Base-by-base conservation (phyloP, 2,113 vertebrate species). In the Hymenochirus boettgeri region DNA sequence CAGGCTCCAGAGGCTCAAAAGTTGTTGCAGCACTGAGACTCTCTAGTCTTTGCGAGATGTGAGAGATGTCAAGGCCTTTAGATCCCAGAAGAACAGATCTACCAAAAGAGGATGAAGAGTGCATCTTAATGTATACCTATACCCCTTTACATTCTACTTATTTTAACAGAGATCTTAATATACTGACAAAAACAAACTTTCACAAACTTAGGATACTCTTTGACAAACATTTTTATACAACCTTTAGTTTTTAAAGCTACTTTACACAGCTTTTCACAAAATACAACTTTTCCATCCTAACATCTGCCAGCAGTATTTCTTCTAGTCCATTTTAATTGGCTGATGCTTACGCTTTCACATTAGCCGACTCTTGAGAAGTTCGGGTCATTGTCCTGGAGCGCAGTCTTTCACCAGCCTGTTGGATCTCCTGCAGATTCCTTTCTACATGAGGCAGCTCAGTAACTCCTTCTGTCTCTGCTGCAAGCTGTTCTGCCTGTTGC, bases 401-500 rank as follows among this genome's bases (percentile, higher is more conserved):
- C 60, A 99, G 89, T 19, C 94, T 89, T 79, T 99, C 96, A 1
- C 93, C 94, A 0, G 88, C 95, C 81, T 98, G 96, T 80, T 99
- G 96, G 77, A 99, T 94, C 83, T 99, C 96, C 82, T 86, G 95
- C 13, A 99, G 90, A 80, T 92, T 99, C 50, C 95, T 88, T 39
- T 97, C 93, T 0, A 99, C 92, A 0, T 93, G 96, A 1, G 96
- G 96, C 42, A 99, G 84, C 80, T 99, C 95, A 0, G 94, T 95
- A 56, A 96, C 92, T 0, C 96, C 96, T 69, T 97, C 95, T 0
- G 96, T 99, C 82, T 99, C 96, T 0, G 96, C 96, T 12, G 96
- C 96, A 12, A 99, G 90, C 83, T 98, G 96, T 56, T 98, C 94
- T 2, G 96, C 96, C 74, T 99, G 96, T 86, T 99, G 95, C 72